Conservation (phyloP, 2,113 vertebrate genomes). For the Psittacara wagleri region DNA sequence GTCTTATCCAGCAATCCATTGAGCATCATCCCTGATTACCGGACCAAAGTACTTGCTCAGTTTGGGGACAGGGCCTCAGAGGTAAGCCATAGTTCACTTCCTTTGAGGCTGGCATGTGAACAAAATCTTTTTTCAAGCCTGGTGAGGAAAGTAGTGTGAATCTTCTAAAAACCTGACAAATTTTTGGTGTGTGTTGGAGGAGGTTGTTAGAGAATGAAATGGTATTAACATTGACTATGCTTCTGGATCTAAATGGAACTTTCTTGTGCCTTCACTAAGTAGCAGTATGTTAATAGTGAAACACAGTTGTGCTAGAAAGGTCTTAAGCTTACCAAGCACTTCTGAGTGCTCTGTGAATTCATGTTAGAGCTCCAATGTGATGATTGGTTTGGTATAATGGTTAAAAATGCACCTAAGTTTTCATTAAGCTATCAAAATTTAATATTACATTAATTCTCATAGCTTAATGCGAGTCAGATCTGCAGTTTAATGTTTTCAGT, state of each 20-base stretch:
- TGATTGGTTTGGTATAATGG: neutral
- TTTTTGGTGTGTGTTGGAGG: neutral
- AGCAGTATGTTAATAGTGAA: neutral
- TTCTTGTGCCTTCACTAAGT: neutral
- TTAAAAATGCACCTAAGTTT: neutral
- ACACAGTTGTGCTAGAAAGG: neutral
- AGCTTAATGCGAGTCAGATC: neutral
- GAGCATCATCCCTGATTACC: conserved; percentile 95
- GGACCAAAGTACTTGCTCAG: conserved; percentile 94
- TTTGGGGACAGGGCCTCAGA: conserved; percentile 95
- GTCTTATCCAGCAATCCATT: conserved; percentile 85
- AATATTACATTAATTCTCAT: neutral
- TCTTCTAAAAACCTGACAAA: neutral
- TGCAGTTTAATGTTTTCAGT: neutral
- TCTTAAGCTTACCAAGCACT: neutral
- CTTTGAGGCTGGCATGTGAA: neutral
- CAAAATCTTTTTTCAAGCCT: neutral
- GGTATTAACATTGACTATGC: rapidly evolving
- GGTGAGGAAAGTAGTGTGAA: neutral
- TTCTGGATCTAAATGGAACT: neutral
- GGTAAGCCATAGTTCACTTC: conserved; percentile 70
- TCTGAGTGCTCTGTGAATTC: neutral
- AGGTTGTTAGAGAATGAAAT: neutral
- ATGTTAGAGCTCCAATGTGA: neutral
- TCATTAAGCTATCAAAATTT: neutral